Base-by-base conservation (phyloP, 37 sponge, comb jelly and placozoan species). In the Ephydatia muelleri region DNA sequence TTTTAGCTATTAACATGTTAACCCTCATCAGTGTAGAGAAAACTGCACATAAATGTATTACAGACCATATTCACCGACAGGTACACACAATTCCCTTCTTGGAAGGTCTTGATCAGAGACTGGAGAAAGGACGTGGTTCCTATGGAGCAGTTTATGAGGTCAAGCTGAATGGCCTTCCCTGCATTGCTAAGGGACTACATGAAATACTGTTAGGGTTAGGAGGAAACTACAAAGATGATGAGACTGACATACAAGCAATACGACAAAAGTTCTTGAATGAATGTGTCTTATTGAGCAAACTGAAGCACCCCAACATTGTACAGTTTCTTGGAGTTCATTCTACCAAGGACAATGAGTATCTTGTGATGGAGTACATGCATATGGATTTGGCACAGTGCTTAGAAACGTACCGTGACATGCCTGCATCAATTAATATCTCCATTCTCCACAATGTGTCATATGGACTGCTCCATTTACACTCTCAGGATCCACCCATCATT, bases 121-220 rank as follows among this genome's bases (percentile, higher is more conserved):
- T 70, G 28, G 82, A 65, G 22, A 80, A 76, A 23, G 88, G 88
- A 23, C 68, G 28, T 67, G 88, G 88, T 8, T 49, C 88, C 23
- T 87, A 65, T 77, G 88, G 88, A 26, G 28, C 82, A 22, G 88
- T 87, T 36, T 74, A 76, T 68, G 82, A 87, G 67, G 70, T 87
- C 14, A 32, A 49, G 76, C 67, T 30, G 75, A 80, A 82, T 68
- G 88, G 88, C 31, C 76, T 68, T 12, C 31, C 76, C 3, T 87
- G 88, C 67, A 82, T 82, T 6, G 88, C 88, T 28, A 87, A 87
- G 75, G 75, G 74, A 49, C 82, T 87, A 36, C 88, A 82, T 77
- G 82, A 82, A 16, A 69, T 87, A 0, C 70, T 76, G n/a, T 67
- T 87, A 31, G 69, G 77, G 22, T 21, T 19, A 14, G 16, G 57